phyloP scores from a whole-genome alignment of 2,888 invertebrate species.

The Zonitis immaculata region DNA sequence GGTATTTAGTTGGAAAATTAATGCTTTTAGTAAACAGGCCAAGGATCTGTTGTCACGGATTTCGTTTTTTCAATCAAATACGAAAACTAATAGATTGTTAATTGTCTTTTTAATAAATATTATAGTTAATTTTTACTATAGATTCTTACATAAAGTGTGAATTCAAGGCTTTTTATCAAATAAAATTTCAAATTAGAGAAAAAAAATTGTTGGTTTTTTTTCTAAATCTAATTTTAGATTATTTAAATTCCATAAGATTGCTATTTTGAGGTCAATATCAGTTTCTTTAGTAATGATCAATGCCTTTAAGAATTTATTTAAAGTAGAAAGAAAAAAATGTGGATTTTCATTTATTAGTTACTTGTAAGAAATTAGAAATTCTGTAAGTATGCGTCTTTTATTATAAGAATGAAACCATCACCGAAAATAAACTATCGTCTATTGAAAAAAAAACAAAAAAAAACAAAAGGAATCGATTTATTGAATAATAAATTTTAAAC shows the following conservation, averaged over 20 bases:
- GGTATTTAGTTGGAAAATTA: too few relatives aligned
- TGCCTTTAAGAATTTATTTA: not conserved
- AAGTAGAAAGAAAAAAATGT: not conserved
- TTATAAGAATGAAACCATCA: slow-evolving; percentile 16
- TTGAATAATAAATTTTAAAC: not conserved
- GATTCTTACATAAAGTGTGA: too few relatives aligned
- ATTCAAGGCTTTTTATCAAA: too few relatives aligned
- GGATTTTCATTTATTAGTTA: not conserved
- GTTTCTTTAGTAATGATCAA: not conserved
- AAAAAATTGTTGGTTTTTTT: not conserved
- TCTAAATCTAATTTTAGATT: not conserved
- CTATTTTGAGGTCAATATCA: not conserved
- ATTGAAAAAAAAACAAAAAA: too few relatives aligned
- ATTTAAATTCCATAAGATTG: not conserved
- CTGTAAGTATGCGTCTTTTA: not conserved
- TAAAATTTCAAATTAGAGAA: too few relatives aligned
- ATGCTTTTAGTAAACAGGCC: not conserved
- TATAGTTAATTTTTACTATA: too few relatives aligned
- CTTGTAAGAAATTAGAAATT: not conserved
- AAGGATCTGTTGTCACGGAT: not conserved
- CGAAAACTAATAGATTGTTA: too few relatives aligned
- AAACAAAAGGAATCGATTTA: slow-evolving; percentile 6
- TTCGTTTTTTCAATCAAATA: not conserved
- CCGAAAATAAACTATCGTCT: slow-evolving; percentile 25
- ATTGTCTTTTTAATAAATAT: not conserved